phyloP scores from a whole-genome alignment of 2,888 invertebrate species.

The Digitonthophagus gazella region DNA sequence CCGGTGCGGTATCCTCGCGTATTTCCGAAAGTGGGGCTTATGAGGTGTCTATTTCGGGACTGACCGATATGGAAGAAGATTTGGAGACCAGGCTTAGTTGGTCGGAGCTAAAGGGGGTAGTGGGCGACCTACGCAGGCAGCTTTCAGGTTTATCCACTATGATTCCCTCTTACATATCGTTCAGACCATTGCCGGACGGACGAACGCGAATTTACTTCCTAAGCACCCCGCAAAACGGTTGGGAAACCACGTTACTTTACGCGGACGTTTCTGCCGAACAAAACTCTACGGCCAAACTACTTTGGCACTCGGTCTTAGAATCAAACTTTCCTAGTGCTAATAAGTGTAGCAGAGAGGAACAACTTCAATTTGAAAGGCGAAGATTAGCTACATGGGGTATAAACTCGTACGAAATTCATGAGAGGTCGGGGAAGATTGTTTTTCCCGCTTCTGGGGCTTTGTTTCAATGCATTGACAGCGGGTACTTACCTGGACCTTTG shows the following conservation, averaged over 20 bases:
- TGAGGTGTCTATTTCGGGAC: background rate
- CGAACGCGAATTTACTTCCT: conserved; percentile 86
- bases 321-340: conserved; percentile 66
- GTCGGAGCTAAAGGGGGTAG: conserved; percentile 77
- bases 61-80: conserved; percentile 12
- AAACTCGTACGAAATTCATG: conserved; percentile 87
- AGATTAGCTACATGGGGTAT: conserved; percentile 91
- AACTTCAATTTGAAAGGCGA: conserved; percentile 87
- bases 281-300: conserved; percentile 45
- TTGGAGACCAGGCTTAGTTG: conserved; percentile 56
- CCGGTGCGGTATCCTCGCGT: background rate
- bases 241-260: conserved; percentile 86
- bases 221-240: conserved; percentile 81
- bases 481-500: conserved; percentile 62
- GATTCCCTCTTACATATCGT: conserved; percentile 80
- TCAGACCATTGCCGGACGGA: conserved; percentile 74
- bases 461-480: conserved; percentile 79
- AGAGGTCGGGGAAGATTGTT: conserved; percentile 77
- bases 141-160: conserved; percentile 75
- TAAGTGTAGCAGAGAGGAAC: conserved; percentile 81
- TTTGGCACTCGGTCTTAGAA: conserved; percentile 82
- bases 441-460: conserved; percentile 88
- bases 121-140: conserved; percentile 77
- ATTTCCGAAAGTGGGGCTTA: background rate
- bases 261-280: conserved; percentile 68